Evolutionary conservation across 2,888 invertebrate genomes (phyloP).

Genomic region (Margaritifera margaritifera): DNA sequence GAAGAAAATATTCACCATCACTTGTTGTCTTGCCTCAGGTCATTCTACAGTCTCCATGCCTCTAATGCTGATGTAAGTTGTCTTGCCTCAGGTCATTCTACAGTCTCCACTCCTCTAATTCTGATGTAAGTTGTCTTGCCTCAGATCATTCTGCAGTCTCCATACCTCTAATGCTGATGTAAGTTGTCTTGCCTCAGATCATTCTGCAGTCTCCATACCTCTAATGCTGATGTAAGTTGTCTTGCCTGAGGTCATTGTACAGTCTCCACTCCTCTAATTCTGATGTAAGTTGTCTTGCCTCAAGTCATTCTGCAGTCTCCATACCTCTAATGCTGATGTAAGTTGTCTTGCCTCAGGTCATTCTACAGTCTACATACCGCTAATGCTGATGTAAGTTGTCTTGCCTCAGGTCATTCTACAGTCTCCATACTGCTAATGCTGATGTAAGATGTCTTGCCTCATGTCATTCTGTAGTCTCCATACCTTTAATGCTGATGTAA

Average conservation of each 20-base stretch:
- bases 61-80: slow-evolving; percentile 59
- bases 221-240: slow-evolving; percentile 53
- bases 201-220: neutral
- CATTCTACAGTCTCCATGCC: slow-evolving; percentile 30
- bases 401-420: slow-evolving; percentile 36
- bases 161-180: slow-evolving; percentile 47
- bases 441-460: too few species aligned
- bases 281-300: too few species aligned
- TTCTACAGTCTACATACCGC: slow-evolving; percentile 31
- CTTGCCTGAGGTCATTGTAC: too few species aligned
- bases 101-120: slow-evolving; percentile 3
- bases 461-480: slow-evolving; percentile 34
- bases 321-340: slow-evolving; percentile 40
- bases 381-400: too few species aligned
- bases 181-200: slow-evolving; percentile 14
- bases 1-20: slow-evolving; percentile 30
- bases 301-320: slow-evolving; percentile 35
- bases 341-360: too few species aligned
- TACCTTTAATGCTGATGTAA: slow-evolving; percentile 56
- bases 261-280: neutral
- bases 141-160: neutral
- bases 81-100: too few species aligned
- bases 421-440: slow-evolving; percentile 38
- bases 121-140: slow-evolving; percentile 52
- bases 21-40: slow-evolving; percentile 41